Percentiles rank a stretch among this genome's conserved stretches.
phyloP scores from a whole-genome alignment of 2,888 invertebrate species.

The Alcis repandata region DNA sequence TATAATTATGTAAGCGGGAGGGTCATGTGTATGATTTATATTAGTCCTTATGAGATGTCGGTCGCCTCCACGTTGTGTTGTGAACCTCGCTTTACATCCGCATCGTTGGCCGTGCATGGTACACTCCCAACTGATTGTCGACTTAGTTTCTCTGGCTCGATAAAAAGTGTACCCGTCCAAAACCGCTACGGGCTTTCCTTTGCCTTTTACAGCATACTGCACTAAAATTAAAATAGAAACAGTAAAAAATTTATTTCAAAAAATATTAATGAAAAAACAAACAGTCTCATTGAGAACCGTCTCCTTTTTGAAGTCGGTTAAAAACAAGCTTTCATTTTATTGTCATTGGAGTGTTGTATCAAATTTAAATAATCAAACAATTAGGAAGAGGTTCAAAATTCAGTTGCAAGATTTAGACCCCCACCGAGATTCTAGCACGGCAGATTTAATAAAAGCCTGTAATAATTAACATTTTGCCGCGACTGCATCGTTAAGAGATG shows the following conservation, averaged over 20 bases:
- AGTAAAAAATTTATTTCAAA: neutral
- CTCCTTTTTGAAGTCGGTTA: no score
- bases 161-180: conserved; percentile 5
- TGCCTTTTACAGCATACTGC: neutral
- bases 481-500: no score
- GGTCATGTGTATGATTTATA: conserved; percentile 10
- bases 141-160: neutral
- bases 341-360: no score
- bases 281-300: no score
- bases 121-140: conserved; percentile 1
- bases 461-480: no score
- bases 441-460: no score
- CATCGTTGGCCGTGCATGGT: neutral
- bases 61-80: neutral
- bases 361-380: no score
- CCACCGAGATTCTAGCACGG: no score
- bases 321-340: no score
- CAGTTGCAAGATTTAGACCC: no score
- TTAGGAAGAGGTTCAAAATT: no score
- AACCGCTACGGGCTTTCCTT: neutral
- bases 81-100: conserved; percentile 4
- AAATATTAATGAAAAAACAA: no score
- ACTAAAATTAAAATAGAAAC: neutral
- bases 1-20: neutral
- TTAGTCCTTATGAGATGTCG: neutral